A percentile compares a stretch with the other conserved stretches of the same genome.
Evolutionary conservation across 2,113 vertebrate genomes (phyloP).

Genomic region (Bufo bufo): DNA sequence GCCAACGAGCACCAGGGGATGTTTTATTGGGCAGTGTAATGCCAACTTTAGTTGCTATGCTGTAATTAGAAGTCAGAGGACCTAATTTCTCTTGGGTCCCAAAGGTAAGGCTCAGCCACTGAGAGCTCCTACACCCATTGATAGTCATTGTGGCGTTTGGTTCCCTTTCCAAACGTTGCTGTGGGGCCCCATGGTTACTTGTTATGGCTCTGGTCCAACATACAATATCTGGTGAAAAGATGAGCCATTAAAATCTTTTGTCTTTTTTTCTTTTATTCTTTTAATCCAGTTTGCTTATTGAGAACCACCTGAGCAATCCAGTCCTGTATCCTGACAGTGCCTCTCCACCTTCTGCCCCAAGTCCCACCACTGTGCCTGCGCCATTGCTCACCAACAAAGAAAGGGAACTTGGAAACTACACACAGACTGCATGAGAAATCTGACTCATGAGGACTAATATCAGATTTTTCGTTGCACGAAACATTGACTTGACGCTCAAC

Average conservation of each 20-base stretch:
- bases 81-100: too few relatives aligned
- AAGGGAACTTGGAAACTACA: not conserved
- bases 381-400: not conserved
- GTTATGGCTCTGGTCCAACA: too few relatives aligned
- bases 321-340: not conserved
- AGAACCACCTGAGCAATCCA: slow-evolving; percentile 4
- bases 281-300: not conserved
- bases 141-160: too few relatives aligned
- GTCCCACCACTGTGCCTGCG: not conserved
- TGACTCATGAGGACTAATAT: not conserved
- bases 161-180: not conserved
- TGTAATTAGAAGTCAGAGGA: too few relatives aligned
- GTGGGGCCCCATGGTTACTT: not conserved
- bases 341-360: not conserved
- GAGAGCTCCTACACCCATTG: too few relatives aligned
- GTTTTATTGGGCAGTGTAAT: too few relatives aligned
- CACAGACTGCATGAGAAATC: slow-evolving; percentile 14
- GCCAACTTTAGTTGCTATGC: too few relatives aligned
- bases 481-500: not conserved
- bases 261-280: not conserved
- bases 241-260: not conserved
- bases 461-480: not conserved
- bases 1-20: too few relatives aligned
- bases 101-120: too few relatives aligned
- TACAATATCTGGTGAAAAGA: too few relatives aligned